Evolutionary conservation across 2,113 vertebrate genomes (phyloP).

Genomic region (Ictalurus punctatus): DNA sequence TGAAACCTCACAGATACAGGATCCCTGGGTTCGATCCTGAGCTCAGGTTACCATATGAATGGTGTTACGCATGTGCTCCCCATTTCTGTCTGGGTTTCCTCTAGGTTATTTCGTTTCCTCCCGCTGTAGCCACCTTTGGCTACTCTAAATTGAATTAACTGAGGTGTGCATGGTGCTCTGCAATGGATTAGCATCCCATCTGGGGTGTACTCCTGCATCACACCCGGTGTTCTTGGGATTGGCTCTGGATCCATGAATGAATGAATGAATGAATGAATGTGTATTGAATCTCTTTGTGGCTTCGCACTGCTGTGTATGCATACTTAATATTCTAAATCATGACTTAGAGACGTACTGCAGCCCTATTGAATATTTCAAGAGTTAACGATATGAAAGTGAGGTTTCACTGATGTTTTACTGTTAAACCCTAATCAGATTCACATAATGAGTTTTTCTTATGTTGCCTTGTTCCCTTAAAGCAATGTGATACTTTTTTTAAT

Average conservation of each 20-base stretch:
- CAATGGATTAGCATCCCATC: not conserved
- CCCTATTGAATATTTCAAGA: not conserved
- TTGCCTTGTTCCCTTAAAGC: not conserved
- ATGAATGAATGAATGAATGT: not conserved
- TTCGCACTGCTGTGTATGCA: not conserved
- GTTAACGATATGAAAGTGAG: conserved; percentile 7
- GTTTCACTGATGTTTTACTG: not conserved
- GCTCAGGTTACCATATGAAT: not conserved
- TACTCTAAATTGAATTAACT: not conserved
- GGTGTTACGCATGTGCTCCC: not conserved
- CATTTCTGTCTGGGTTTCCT: not conserved
- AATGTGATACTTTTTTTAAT: not conserved
- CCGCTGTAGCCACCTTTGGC: not conserved
- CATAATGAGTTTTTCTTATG: not conserved
- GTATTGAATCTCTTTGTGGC: not conserved
- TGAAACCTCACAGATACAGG: too few relatives aligned
- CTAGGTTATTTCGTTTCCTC: not conserved
- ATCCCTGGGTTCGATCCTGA: not conserved
- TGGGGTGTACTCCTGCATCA: not conserved
- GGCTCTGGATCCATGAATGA: not conserved
- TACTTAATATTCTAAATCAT: conserved; percentile 2
- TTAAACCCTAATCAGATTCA: not conserved
- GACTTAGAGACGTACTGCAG: not conserved
- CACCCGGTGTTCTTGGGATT: not conserved
- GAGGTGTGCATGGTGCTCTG: not conserved